Percentiles rank a stretch among this genome's conserved stretches.
Conservation (phyloP, 2,113 vertebrate species). For the Podarcis cretensis region DNA sequence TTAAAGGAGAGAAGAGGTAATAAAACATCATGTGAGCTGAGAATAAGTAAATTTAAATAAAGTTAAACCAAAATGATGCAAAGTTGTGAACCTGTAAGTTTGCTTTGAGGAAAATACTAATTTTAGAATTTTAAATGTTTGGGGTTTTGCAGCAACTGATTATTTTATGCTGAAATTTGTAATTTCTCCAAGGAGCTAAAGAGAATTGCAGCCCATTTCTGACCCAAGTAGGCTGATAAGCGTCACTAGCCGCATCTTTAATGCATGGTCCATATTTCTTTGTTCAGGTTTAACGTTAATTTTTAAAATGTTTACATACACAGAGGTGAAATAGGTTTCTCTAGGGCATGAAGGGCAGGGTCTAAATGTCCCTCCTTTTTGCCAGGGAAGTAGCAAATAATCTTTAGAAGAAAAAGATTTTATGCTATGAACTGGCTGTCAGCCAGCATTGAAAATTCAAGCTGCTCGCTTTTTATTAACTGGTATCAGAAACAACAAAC, state of each 20-base stretch:
- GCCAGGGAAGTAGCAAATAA: neutral
- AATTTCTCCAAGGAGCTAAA: neutral
- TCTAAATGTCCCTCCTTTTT: neutral
- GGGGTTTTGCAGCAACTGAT: neutral
- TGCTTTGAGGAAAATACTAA: neutral
- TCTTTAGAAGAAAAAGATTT: neutral
- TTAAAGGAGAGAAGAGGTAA: neutral
- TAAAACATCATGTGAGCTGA: neutral
- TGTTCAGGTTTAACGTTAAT: neutral
- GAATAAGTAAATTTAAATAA: neutral
- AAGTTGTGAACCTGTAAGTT: neutral
- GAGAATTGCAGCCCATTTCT: neutral
- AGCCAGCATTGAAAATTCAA: conserved; percentile 26
- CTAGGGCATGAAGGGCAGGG: neutral
- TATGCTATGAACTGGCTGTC: neutral
- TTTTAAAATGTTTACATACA: neutral
- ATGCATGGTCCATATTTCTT: neutral
- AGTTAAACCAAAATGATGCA: neutral
- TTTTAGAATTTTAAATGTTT: neutral
- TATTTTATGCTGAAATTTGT: neutral
- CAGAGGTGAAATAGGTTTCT: neutral
- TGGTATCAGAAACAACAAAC: conserved; percentile 1
- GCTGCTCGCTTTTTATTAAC: conserved; percentile 7
- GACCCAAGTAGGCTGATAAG: fast-evolving
- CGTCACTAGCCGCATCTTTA: neutral